phyloP scores from a whole-genome alignment of 2,113 vertebrate species.

The Taxidea taxus region DNA sequence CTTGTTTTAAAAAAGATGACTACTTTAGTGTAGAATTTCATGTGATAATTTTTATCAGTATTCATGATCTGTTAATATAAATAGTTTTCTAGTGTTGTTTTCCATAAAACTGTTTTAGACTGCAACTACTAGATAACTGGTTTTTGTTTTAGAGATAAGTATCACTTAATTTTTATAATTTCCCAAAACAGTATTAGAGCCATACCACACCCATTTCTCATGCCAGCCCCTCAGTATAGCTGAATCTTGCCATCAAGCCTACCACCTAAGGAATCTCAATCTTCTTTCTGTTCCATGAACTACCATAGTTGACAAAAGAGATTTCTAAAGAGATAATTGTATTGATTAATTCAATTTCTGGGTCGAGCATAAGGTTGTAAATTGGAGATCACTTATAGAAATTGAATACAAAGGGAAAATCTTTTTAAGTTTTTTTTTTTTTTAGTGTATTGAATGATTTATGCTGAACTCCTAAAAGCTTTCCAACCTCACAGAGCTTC shows the following conservation, averaged over 20 bases:
- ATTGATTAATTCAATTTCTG: conserved; percentile 71
- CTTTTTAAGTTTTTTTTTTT: conserved; percentile 57
- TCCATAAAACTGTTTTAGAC: background rate
- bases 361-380: conserved; percentile 57
- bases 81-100: conserved; percentile 23
- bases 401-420: conserved; percentile 68
- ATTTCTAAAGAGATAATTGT: conserved; percentile 65
- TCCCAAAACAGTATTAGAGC: background rate
- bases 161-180: conserved; percentile 14
- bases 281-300: conserved; percentile 35
- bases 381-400: conserved; percentile 71
- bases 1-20: conserved; percentile 23
- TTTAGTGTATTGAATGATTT: conserved; percentile 63
- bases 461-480: conserved; percentile 75
- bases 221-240: background rate
- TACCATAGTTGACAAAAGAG: conserved; percentile 43
- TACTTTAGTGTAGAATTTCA: background rate
- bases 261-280: conserved; percentile 26
- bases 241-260: background rate
- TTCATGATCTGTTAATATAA: background rate
- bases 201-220: background rate
- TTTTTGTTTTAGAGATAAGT: background rate
- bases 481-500: conserved; percentile 66
- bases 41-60: background rate
- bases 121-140: background rate